Evolutionary conservation across 2,888 invertebrate genomes (phyloP), one percentile per base, ranked within the genome.

Genomic region (Dryadula phaetusa): DNA sequence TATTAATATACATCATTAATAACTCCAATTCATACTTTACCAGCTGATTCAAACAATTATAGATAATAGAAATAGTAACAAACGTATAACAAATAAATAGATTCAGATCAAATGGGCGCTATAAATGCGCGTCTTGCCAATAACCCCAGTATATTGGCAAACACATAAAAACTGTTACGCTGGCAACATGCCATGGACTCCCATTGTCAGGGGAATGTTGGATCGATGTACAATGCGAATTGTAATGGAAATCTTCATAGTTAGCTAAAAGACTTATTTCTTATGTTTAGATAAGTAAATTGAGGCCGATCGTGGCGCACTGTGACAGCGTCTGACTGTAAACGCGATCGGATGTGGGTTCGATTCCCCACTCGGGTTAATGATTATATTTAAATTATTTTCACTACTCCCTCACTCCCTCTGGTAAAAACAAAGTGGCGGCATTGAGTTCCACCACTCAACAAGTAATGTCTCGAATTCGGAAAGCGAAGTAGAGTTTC

Each of bases 141-240:
- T 82, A 81, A 80, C 79, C 79, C 37, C 77, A 75, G 75, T 67
- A 69, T 62, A 67, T 70, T 70, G 74, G 70, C 74, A 77, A 78
- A 37, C 46, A 65, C 32, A 28, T 18, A 46, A 52, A 46, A 60
- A 25, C 46, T 40, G 52, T 44, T 52, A 49, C 12, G 22, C 42
- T 65, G 80, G 82, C 79, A 22, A 0, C 0, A 2, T 44, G 78
- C 82, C 82, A 82, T 22, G 12, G 62, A 20, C 22, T 61, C 40
- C 67, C 62, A 70, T 67, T 67, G 64, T 70, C 44, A 62, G 64
- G 66, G 49, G 56, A 65, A 42, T 42, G 54, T 46, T 61, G 64
- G 64, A 67, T 67, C 70, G 64, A 70, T 70, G 62, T 18, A 28
- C 22, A 54, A 16, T 40, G 28, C 22, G 12, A 12, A 60, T 60